phyloP scores from a whole-genome alignment of 30 jellyfish, hydroid and myxozoan species.

The Aurelia aurita complex sp. Pacific region DNA sequence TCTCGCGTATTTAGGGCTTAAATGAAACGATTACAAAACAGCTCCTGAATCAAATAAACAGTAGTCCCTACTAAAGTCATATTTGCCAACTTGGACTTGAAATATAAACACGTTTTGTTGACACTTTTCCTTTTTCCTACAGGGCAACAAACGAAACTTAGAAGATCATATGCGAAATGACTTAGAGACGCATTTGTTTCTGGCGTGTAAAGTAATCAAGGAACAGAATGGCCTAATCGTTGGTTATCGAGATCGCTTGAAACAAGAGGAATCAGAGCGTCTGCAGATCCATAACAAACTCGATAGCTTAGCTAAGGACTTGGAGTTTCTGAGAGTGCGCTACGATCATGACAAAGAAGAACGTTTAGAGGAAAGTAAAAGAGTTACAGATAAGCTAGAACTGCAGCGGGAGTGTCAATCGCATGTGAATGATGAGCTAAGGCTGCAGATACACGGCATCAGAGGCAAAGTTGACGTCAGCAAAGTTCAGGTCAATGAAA shows the following conservation, averaged over 20 bases:
- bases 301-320: constrained; percentile 65
- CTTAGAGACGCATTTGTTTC: constrained; percentile 74
- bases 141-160: constrained; percentile 66
- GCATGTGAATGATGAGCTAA: constrained; percentile 88
- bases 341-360: constrained; percentile 69
- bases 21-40: too few species aligned
- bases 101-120: neutral
- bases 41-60: too few species aligned
- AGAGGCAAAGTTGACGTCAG: constrained; percentile 56
- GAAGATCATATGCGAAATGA: constrained; percentile 83
- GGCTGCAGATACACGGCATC: constrained; percentile 89
- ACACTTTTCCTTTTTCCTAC: constrained; percentile 18
- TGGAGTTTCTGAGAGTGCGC: constrained; percentile 62
- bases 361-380: constrained; percentile 64
- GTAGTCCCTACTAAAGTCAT: too few species aligned
- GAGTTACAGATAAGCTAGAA: constrained; percentile 71
- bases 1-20: too few species aligned
- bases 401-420: constrained; percentile 85
- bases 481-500: constrained; percentile 27
- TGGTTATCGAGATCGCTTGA: constrained; percentile 68
- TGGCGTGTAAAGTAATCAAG: constrained; percentile 73
- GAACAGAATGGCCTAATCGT: constrained; percentile 78
- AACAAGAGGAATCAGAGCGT: constrained; percentile 66
- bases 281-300: constrained; percentile 65
- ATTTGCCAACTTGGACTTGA: too few species aligned